Base-by-base conservation (phyloP, 2,113 vertebrate genomes). In the Xiphias gladius region DNA sequence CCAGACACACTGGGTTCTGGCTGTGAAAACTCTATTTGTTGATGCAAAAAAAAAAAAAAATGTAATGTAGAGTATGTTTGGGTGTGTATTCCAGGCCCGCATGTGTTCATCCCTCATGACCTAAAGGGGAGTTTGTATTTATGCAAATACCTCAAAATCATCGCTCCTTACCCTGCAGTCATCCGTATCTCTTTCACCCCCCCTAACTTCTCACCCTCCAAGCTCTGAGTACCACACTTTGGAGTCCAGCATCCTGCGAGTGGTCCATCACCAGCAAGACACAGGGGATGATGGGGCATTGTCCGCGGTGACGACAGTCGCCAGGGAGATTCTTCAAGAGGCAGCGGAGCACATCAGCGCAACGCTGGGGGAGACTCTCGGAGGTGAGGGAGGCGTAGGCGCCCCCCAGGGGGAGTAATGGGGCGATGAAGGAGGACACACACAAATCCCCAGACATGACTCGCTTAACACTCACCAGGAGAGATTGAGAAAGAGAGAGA, bases 381-480 rank as follows among this genome's bases (percentile, higher is more conserved):
- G 97, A 99, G 97, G 97, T 99, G 95, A 97, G 97, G 91, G 91
- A 95, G 93, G 93, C 82, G 86, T 93, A 94, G 90, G 91, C 90
- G 79, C 43, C 82, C 76, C 94, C 94, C 90, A 89, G 79, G 95
- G 95, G 93, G 94, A 93, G 96, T 98, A 97, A 97, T 98, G 97
- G 96, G 94, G 94, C 97, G 95, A 94, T 95, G 95, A 96, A 88
- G 80, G 88, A 93, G 82, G 89, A 95, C 92, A 95, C 95, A 95
- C 95, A 96, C 96, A 95, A 95, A 96, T 96, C 92, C 95, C 89
- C 61, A 94, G 96, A 96, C 95, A 96, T 96, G 96, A 96, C 96
- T 97, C 96, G 96, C 94, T 97, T 98, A 98, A 97, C 97, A 96
- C 94, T 95, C 96, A 96, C 95, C 96, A 96, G 96, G 96, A 96